A percentile compares a stretch with the other conserved stretches of the same genome.
Conservation (phyloP, 1,140 invertebrate genomes). For the Calliphora vicina region DNA sequence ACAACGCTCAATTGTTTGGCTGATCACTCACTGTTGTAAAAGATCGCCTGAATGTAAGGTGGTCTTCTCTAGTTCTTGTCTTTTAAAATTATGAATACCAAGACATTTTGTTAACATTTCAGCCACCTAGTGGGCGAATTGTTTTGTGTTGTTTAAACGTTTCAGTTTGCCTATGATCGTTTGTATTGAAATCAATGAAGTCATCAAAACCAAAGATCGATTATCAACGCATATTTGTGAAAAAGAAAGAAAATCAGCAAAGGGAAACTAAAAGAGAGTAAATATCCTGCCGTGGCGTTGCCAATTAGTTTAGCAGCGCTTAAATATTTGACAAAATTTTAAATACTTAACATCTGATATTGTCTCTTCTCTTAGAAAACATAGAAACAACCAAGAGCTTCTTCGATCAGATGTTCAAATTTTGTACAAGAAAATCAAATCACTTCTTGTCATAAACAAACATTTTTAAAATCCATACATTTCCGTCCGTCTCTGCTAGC, state of each 20-base stretch:
- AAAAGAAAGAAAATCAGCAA: not conserved
- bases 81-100: no score
- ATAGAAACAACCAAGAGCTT: not conserved
- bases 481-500: not conserved
- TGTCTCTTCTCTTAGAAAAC: not conserved
- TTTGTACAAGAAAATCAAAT: not conserved
- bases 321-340: slow-evolving; percentile 4
- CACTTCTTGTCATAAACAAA: not conserved
- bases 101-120: not conserved
- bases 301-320: slow-evolving; percentile 58
- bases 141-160: slow-evolving; percentile 6
- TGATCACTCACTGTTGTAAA: not conserved
- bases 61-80: not conserved
- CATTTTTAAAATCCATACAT: not conserved
- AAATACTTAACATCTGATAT: not conserved
- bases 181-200: slow-evolving; percentile 43
- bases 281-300: slow-evolving; percentile 44
- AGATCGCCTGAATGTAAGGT: not conserved
- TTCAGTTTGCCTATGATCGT: not conserved
- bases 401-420: no score
- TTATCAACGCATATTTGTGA: slow-evolving; percentile 56
- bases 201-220: slow-evolving; percentile 60
- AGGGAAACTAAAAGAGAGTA: no score
- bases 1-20: slow-evolving; percentile 1
- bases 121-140: slow-evolving; percentile 39